Percentiles rank a stretch among this genome's conserved stretches.
Conservation (phyloP, 2,797 vertebrate species). For the Ptychadena robeensis region DNA sequence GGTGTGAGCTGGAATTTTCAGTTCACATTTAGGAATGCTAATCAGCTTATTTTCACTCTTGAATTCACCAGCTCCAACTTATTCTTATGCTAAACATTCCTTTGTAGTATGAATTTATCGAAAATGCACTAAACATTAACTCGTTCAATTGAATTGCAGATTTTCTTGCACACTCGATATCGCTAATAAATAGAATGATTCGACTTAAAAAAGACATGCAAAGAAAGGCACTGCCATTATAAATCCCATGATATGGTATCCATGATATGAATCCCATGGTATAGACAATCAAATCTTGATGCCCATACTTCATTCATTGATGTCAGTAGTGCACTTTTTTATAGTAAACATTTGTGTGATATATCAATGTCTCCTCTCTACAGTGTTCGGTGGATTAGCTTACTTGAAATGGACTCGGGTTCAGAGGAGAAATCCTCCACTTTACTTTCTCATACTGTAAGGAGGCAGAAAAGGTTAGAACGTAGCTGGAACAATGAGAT, state of each 20-base stretch:
- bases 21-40: background rate
- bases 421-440: constrained; percentile 9
- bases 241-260: background rate
- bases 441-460: constrained; percentile 41
- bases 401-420: constrained; percentile 11
- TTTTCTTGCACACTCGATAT: background rate
- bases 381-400: constrained; percentile 24
- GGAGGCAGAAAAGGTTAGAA: constrained; percentile 12
- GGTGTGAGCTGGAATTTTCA: background rate
- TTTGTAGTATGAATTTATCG: background rate
- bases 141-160: background rate
- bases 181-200: background rate
- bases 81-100: background rate
- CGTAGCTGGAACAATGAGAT: constrained; percentile 32
- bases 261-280: too few relatives aligned
- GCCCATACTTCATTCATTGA: background rate
- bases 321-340: constrained; percentile 16
- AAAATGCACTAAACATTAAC: background rate
- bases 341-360: constrained; percentile 7
- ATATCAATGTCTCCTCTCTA: background rate
- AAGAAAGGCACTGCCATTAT: too few relatives aligned
- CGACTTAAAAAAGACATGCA: background rate
- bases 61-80: background rate
- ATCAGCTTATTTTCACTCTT: background rate
- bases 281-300: background rate